Evolutionary conservation across 2,113 vertebrate species (phyloP).

Genomic region (Carassius carassius): DNA sequence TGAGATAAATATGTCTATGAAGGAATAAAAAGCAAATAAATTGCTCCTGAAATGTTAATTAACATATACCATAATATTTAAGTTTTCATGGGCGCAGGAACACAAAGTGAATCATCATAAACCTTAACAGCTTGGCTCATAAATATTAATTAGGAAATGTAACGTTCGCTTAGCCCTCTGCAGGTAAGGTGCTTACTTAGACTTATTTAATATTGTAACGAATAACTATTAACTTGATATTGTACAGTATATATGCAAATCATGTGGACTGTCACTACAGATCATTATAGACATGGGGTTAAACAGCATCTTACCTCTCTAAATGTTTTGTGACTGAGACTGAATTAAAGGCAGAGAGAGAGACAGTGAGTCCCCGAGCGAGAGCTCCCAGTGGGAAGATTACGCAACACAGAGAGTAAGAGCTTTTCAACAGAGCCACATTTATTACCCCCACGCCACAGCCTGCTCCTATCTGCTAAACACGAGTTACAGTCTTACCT

Average conservation of each 20-base stretch:
- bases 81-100: neutral
- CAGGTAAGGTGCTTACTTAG: too few relatives aligned
- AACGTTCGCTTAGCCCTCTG: neutral
- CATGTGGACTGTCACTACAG: neutral
- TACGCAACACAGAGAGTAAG: conserved; percentile 44
- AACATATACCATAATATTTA: neutral
- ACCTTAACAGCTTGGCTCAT: neutral
- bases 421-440: conserved; percentile 23
- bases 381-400: conserved; percentile 46
- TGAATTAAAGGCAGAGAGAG: conserved; percentile 15
- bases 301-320: neutral
- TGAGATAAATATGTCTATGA: neutral
- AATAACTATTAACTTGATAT: too few relatives aligned
- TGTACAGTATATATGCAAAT: conserved; percentile 1
- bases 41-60: neutral
- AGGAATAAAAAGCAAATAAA: neutral
- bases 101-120: neutral
- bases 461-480: conserved; percentile 31
- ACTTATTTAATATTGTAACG: too few relatives aligned
- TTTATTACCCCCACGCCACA: conserved; percentile 42
- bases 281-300: conserved; percentile 14
- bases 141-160: neutral
- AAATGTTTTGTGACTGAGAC: conserved; percentile 19
- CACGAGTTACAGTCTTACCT: conserved; percentile 20
- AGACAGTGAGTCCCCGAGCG: conserved; percentile 17